Conservation (phyloP, 1,140 invertebrate genomes). For the Aphis gossypii region DNA sequence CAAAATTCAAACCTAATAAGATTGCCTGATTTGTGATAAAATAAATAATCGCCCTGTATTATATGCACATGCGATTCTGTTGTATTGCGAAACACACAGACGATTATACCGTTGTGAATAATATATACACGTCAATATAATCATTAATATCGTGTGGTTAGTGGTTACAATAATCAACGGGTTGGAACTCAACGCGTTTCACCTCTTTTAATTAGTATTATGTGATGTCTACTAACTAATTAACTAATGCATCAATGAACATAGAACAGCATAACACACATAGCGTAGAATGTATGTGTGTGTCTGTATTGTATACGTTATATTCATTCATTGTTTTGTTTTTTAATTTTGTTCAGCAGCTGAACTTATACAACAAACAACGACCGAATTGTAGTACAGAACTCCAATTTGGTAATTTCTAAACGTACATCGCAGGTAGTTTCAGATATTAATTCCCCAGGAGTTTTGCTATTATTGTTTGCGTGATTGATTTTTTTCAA, state of each 20-base stretch:
- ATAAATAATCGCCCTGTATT: background rate
- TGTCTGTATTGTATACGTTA: background rate
- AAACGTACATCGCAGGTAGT: background rate
- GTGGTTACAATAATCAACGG: conserved; percentile 11
- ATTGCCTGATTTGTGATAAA: background rate
- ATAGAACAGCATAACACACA: background rate
- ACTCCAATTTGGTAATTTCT: background rate
- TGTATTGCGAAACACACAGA: background rate
- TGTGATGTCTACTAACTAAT: conserved; percentile 22
- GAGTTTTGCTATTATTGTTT: background rate
- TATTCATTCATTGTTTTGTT: background rate
- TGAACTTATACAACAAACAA: background rate
- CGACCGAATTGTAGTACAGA: background rate
- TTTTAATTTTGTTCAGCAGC: background rate
- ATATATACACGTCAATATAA: background rate
- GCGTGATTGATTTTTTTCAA: background rate
- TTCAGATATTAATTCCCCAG: background rate
- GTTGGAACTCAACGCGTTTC: background rate
- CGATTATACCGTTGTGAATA: background rate
- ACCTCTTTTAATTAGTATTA: conserved; percentile 32
- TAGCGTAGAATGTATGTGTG: background rate
- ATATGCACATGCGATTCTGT: background rate
- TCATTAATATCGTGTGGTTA: background rate
- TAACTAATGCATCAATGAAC: conserved; percentile 1
- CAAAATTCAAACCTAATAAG: background rate